Base-by-base conservation (phyloP, 2,888 invertebrate species). In the Agonopterix arenella region DNA sequence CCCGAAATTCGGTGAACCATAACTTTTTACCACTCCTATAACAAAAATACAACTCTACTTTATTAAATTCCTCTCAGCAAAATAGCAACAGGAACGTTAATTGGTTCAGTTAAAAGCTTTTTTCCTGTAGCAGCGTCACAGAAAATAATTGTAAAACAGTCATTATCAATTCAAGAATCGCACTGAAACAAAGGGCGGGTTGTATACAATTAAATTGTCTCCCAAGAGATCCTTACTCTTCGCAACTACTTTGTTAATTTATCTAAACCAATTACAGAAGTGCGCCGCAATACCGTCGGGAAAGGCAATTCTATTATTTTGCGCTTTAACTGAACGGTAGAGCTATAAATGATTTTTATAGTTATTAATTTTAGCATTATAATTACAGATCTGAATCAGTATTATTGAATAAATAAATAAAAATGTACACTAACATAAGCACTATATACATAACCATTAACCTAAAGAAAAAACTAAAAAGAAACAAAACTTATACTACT, bases 211-310 rank as follows among this genome's bases (percentile, higher is more conserved):
- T 82, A 80, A 80, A 82, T 70, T 73, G 68, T 67, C 66, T 74
- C 84, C 74, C 77, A 45, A 46, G 73, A 76, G 83, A 73, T 70
- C 72, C 28, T 77, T 73, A 76, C 80, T 84, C 81, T 83, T 84
- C 74, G 70, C 68, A 79, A 82, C 81, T 84, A 84, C 80, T 84
- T 80, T 73, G 83, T 77, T 85, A 85, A 85, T 85, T 84, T 84
- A 85, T 84, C 75, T 78, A 75, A 82, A 82, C 81, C 81, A 84
- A 88, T 88, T 86, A 86, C 74, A 76, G 72, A 72, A 84, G 69
- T 78, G 76, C 73, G 70, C 74, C 72, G 52, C 77, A 72, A 72
- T 65, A 65, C 74, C 65, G 59, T 44, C 47, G 72, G 76, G 74
- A 65, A 60, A 61, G 65, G 70, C 73, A 73, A 73, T 82, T 78